Conservation (phyloP, 2,888 invertebrate genomes). For the Argyresthia goedartella region DNA sequence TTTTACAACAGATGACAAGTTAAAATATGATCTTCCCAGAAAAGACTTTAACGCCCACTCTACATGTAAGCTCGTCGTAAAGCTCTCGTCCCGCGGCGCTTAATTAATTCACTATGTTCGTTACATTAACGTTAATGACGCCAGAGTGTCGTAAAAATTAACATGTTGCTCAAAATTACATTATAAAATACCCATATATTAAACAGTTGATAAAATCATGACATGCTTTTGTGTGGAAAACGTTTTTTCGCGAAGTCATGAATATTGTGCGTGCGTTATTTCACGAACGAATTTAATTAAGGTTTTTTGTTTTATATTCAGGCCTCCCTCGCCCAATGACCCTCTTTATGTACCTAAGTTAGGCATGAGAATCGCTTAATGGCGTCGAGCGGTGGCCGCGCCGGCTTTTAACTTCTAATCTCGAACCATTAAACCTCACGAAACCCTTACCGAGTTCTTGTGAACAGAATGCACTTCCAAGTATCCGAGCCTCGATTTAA, state of each 20-base stretch:
- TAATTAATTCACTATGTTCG: not conserved
- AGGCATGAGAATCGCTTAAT: too few relatives aligned
- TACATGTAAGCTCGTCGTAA: not conserved
- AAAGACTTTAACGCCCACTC: conserved; percentile 1
- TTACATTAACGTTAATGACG: too few relatives aligned
- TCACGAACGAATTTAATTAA: too few relatives aligned
- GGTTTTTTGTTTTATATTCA: too few relatives aligned
- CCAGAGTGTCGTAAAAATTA: too few relatives aligned
- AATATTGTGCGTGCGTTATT: too few relatives aligned
- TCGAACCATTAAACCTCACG: conserved; percentile 65
- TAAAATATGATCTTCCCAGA: not conserved
- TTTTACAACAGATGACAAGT: too few relatives aligned
- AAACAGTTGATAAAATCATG: not conserved
- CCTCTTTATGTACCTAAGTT: too few relatives aligned
- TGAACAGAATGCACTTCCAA: conserved; percentile 62
- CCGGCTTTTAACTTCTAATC: conserved; percentile 66
- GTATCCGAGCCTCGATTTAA: conserved; percentile 61
- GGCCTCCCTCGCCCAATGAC: too few relatives aligned
- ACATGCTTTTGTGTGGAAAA: too few relatives aligned
- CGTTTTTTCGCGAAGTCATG: too few relatives aligned
- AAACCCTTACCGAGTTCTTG: conserved; percentile 56
- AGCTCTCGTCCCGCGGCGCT: not conserved
- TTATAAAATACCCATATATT: not conserved
- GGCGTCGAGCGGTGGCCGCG: conserved; percentile 17
- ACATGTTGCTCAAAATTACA: too few relatives aligned